Conservation (phyloP, 1,140 invertebrate genomes). For the Bombus breviceps region DNA sequence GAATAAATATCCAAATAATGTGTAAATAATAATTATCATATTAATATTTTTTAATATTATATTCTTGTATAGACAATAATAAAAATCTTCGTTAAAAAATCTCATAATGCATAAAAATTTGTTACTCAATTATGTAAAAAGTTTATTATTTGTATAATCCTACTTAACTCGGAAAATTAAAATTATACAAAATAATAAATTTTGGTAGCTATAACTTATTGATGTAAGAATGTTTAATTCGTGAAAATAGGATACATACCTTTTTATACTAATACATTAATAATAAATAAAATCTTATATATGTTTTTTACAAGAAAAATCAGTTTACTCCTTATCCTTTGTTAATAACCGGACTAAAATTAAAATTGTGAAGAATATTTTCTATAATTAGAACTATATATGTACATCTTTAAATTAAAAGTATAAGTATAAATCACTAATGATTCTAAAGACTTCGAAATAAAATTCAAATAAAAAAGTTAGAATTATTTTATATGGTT, state of each 20-base stretch:
- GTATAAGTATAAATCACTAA: neutral
- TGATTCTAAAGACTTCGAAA: neutral
- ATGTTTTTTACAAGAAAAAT: conserved; percentile 7
- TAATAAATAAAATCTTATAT: conserved; percentile 22
- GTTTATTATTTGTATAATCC: conserved; percentile 5
- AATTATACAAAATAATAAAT: neutral
- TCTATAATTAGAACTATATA: neutral
- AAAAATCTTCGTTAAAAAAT: conserved; percentile 1
- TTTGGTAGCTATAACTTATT: neutral
- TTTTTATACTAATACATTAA: conserved; percentile 32
- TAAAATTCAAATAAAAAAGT: neutral
- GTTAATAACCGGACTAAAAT: neutral
- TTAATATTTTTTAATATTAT: conserved; percentile 24
- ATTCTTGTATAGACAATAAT: conserved; percentile 10
- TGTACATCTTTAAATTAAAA: neutral
- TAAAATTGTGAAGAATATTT: neutral
- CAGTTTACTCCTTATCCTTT: neutral
- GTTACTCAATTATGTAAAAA: neutral
- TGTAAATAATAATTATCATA: conserved; percentile 40
- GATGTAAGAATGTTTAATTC: conserved; percentile 12
- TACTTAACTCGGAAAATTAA: neutral
- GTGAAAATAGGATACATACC: neutral
- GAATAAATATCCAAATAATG: conserved; percentile 45
- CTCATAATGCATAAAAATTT: conserved; percentile 21
- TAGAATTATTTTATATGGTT: neutral